Base-by-base conservation (phyloP, 2,888 invertebrate species). In the Margaritifera margaritifera region DNA sequence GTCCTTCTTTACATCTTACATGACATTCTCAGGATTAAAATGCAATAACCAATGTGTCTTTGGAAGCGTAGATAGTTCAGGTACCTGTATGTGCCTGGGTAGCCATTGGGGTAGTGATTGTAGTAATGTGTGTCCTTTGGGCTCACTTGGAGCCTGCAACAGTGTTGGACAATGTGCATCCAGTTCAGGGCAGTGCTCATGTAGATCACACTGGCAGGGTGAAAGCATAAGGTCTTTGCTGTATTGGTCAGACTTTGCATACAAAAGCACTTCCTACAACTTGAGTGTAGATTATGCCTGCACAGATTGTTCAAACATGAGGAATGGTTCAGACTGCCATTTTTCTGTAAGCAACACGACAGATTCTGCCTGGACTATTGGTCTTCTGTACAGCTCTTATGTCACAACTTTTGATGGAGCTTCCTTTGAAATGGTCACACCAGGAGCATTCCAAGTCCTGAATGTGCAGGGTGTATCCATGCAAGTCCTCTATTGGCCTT, bases 21-120 rank as follows among this genome's bases (percentile, higher is more conserved):
- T 80, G 24, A 68, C 74, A 20, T 72, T 66, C 51, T 62, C 68
- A 59, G 82, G 81, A 6, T 42, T 64, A 15, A 74, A 59, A 19
- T 80, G 80, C 52, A 60, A 62, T 1, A 18, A 22, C 15, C 22
- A 56, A 22, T 84, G 83, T 64, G 42, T 67, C 6, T 84, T 84
- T 75, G 82, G 82, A 8, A 63, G 50, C 25, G 59, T 71, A 20
- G 22, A 53, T 6, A 58, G 66, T 4, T 61, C 52, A 20, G 66
- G 60, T 24, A 62, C 60, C 1, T 84, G 83, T 70, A 64, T 70
- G 6, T 84, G 83, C 62, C 69, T 69, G n/a, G 60, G 72, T 15
- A 74, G 77, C 4, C 77, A 78, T 68, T 82, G 75, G 74, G 85
- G 85, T 24, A 18, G 31, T 6, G 50, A 67, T 8, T 85, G 85